phyloP scores from a whole-genome alignment of 2,113 vertebrate genomes.

The Toxotes jaculatrix region DNA sequence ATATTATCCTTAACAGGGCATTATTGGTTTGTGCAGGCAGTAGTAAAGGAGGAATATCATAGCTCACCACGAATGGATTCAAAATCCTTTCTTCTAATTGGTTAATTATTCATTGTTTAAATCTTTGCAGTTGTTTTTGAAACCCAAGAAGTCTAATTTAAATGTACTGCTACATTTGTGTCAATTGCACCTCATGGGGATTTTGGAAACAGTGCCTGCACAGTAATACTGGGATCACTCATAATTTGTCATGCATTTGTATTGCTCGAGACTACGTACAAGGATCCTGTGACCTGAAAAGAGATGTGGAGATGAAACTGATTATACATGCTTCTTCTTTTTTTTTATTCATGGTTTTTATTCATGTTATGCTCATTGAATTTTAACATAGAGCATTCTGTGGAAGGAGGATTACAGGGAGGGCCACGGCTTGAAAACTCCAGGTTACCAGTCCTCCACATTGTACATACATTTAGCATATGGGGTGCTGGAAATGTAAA shows the following conservation, averaged over 20 bases:
- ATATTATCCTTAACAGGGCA: not conserved
- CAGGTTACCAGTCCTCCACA: not conserved
- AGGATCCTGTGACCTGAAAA: conserved; percentile 1
- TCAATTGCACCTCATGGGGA: not conserved
- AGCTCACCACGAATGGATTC: not conserved
- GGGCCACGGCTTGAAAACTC: not conserved
- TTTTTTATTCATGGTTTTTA: conserved; percentile 4
- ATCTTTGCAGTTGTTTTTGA: not conserved
- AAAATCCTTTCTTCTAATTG: not conserved
- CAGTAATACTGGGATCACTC: not conserved
- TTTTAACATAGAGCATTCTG: conserved; percentile 1
- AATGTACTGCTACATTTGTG: not conserved
- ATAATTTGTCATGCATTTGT: conserved; percentile 12
- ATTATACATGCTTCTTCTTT: not conserved
- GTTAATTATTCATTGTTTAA: not conserved
- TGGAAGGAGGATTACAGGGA: not conserved
- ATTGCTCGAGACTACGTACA: not conserved
- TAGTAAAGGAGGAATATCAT: not conserved
- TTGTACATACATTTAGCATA: not conserved
- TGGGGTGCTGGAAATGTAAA: not conserved
- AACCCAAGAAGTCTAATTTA: not conserved
- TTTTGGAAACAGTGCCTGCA: conserved; percentile 9
- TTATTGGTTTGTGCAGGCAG: not conserved
- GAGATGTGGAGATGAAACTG: not conserved
- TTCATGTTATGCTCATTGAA: not conserved